phyloP scores from a whole-genome alignment of 2,888 invertebrate genomes.

The Rhynchonema sp. region DNA sequence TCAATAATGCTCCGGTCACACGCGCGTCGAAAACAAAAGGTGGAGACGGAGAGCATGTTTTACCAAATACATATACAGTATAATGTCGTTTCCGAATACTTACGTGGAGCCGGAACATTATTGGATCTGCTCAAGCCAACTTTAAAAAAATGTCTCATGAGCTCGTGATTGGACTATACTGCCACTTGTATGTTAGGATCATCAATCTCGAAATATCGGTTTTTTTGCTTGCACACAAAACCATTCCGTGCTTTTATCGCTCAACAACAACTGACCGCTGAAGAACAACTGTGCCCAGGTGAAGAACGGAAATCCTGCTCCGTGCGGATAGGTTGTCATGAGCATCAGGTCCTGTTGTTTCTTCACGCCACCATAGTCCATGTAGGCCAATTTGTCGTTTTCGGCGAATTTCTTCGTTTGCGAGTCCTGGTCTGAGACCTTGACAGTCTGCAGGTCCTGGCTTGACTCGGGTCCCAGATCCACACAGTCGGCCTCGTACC shows the following conservation, averaged over 20 bases:
- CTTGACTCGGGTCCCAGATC: slow-evolving; percentile 14
- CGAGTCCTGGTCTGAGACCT: slow-evolving; percentile 14
- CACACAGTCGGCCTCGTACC: slow-evolving; percentile 24
- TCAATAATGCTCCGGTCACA: no score
- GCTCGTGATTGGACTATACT: no score
- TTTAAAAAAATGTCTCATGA: no score
- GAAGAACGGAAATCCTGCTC: slow-evolving; percentile 25
- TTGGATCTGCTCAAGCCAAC: no score
- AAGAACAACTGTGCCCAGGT: slow-evolving; percentile 28
- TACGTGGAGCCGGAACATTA: no score
- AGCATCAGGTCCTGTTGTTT: not conserved
- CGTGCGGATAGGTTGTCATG: slow-evolving; percentile 24
- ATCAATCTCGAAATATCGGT: no score
- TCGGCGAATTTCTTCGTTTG: slow-evolving; percentile 16
- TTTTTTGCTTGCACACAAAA: no score
- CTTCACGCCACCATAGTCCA: not conserved
- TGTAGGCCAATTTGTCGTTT: slow-evolving; percentile 8
- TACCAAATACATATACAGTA: no score
- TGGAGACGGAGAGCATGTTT: no score
- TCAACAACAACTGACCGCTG: slow-evolving; percentile 11
- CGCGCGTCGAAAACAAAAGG: no score
- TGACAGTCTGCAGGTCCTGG: slow-evolving; percentile 5
- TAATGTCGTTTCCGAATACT: no score
- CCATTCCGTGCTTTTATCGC: not conserved
- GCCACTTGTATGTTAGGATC: no score